Evolutionary conservation across 2,888 invertebrate genomes (phyloP).

Genomic region (Chymomyza caudatula): DNA sequence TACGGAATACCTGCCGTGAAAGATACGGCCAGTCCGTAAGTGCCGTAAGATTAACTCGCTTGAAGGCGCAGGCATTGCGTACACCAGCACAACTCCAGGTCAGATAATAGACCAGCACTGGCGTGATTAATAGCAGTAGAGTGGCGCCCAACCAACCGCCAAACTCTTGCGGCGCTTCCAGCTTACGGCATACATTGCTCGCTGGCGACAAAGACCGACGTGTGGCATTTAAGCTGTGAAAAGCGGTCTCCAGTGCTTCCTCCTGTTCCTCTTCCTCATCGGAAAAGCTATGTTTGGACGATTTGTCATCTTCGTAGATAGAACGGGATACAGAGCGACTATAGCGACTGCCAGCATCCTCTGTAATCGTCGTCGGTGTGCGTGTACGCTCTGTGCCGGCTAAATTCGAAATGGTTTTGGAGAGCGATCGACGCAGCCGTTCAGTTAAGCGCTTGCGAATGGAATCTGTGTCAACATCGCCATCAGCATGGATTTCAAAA

Average conservation of each 20-base stretch:
- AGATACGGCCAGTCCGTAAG: conserved; percentile 56
- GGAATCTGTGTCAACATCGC: conserved; percentile 58
- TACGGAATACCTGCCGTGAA: conserved; percentile 62
- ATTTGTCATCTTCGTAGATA: conserved; percentile 74
- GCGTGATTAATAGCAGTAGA: conserved; percentile 61
- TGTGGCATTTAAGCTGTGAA: conserved; percentile 63
- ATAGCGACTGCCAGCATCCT: conserved; percentile 59
- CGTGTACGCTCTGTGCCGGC: conserved; percentile 42
- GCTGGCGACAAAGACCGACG: conserved; percentile 37
- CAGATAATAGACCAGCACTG: conserved; percentile 66
- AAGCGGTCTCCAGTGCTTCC: conserved; percentile 31
- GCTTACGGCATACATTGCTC: conserved; percentile 55
- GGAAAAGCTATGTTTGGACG: conserved; percentile 72
- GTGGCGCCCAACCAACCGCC: conserved; percentile 71
- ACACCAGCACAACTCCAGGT: conserved; percentile 71
- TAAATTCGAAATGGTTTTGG: conserved; percentile 65
- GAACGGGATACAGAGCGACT: conserved; percentile 74
- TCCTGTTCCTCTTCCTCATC: conserved; percentile 45
- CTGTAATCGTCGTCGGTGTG: conserved; percentile 52
- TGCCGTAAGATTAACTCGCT: conserved; percentile 46
- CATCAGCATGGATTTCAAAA: conserved; percentile 70
- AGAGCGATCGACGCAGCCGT: conserved; percentile 74
- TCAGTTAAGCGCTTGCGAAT: conserved; percentile 73
- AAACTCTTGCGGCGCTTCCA: conserved; percentile 68
- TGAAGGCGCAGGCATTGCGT: conserved; percentile 55